Evolutionary conservation across 35 echinoderm and acorn worm genomes (phyloP).

Genomic region (Hemicentrotus pulcherrimus): DNA sequence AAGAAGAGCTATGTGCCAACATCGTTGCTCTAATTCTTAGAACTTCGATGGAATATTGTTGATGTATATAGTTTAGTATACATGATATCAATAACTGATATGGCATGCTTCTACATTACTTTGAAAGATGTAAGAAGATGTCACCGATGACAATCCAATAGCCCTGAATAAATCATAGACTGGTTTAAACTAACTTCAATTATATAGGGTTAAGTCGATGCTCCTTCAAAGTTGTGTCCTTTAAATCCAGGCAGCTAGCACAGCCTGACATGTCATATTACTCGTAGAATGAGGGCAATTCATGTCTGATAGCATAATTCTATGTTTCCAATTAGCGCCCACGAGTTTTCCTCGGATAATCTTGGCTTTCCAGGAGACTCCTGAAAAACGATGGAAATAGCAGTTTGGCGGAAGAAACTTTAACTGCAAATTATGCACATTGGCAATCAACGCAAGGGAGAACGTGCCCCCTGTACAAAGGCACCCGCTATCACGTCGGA

Average conservation of each 20-base stretch:
- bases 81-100: too few relatives aligned
- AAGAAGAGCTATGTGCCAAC: too few relatives aligned
- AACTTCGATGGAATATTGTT: too few relatives aligned
- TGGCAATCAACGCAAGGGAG: not conserved
- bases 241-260: not conserved
- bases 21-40: too few relatives aligned
- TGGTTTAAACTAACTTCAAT: too few relatives aligned
- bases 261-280: not conserved
- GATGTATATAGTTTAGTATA: too few relatives aligned
- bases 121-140: too few relatives aligned
- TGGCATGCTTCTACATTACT: too few relatives aligned
- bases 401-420: not conserved
- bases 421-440: not conserved
- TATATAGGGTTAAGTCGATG: not conserved
- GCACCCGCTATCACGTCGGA: not conserved
- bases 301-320: constrained; percentile 18
- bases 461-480: not conserved
- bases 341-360: not conserved
- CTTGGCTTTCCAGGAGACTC: not conserved
- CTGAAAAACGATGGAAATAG: constrained; percentile 10
- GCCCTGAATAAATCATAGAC: too few relatives aligned
- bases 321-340: constrained; percentile 10
- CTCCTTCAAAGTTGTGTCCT: not conserved
- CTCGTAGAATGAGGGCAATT: not conserved
- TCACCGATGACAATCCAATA: too few relatives aligned